Conservation (phyloP, 2,113 vertebrate genomes). For the Pelusios castaneus region DNA sequence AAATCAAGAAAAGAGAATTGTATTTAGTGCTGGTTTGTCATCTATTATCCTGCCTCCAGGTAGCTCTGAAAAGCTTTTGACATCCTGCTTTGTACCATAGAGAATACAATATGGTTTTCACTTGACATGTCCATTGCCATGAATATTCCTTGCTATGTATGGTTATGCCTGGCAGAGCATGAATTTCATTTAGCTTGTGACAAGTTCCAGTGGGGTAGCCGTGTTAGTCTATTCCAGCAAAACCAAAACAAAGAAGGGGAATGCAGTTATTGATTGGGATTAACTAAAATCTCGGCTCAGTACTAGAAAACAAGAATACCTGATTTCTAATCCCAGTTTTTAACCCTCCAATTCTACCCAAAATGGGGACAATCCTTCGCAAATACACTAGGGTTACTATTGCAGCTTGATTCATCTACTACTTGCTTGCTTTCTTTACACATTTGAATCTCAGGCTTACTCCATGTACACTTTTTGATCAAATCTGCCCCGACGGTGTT, state of each 20-base stretch:
- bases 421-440: background rate
- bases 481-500: background rate
- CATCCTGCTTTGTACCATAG: background rate
- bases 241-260: background rate
- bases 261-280: background rate
- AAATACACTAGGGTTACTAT: too few relatives aligned
- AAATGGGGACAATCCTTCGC: background rate
- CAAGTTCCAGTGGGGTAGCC: background rate
- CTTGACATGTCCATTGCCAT: rapidly evolving
- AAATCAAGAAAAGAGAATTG: background rate
- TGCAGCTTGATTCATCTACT: rapidly evolving
- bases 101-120: background rate
- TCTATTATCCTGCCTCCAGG: background rate
- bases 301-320: background rate
- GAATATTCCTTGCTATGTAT: background rate
- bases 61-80: background rate
- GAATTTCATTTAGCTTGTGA: background rate
- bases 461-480: background rate
- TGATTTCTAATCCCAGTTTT: background rate
- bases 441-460: background rate
- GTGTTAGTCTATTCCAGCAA: too few relatives aligned
- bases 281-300: background rate
- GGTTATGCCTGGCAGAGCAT: background rate
- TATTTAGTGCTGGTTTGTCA: background rate
- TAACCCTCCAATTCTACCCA: background rate